A percentile compares a stretch with the other conserved stretches of the same genome.
Conservation (phyloP, 2,113 vertebrate species). For the Toxotes chatareus region DNA sequence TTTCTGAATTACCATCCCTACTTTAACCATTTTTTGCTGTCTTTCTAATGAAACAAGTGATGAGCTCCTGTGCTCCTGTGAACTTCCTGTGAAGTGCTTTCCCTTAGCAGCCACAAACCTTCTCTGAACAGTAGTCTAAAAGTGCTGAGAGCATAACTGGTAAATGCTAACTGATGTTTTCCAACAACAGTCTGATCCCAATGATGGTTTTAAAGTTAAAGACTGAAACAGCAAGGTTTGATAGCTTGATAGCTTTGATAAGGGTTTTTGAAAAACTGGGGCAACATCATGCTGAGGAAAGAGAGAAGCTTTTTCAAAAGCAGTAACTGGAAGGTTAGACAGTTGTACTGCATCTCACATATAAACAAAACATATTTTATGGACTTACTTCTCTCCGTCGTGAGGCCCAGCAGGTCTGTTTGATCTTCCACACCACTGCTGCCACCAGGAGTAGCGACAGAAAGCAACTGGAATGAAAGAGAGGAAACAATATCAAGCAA, state of each 20-base stretch:
- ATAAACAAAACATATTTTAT: not conserved
- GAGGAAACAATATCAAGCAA: slow-evolving; percentile 8
- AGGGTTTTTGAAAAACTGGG: not conserved
- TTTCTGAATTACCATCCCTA: slow-evolving; percentile 1
- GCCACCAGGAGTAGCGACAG: slow-evolving; percentile 96
- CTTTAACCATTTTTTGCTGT: not conserved
- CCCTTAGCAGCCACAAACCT: not conserved
- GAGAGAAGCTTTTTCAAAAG: not conserved
- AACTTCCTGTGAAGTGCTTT: not conserved
- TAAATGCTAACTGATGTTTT: not conserved
- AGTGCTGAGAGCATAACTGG: not conserved
- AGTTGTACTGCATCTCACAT: not conserved
- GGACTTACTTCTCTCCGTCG: slow-evolving; percentile 95
- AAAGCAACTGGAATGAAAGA: slow-evolving; percentile 90
- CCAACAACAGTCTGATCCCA: not conserved
- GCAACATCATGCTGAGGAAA: not conserved
- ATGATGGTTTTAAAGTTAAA: not conserved
- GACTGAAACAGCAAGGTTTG: not conserved
- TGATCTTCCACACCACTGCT: slow-evolving; percentile 99
- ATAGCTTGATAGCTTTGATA: not conserved
- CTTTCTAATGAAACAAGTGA: not conserved
- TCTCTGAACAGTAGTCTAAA: not conserved
- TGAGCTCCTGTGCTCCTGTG: too few species aligned
- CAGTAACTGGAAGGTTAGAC: not conserved
- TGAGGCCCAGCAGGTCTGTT: slow-evolving; percentile 99